Conservation (phyloP, 2,888 invertebrate species). For the Adelphocoris suturalis region DNA sequence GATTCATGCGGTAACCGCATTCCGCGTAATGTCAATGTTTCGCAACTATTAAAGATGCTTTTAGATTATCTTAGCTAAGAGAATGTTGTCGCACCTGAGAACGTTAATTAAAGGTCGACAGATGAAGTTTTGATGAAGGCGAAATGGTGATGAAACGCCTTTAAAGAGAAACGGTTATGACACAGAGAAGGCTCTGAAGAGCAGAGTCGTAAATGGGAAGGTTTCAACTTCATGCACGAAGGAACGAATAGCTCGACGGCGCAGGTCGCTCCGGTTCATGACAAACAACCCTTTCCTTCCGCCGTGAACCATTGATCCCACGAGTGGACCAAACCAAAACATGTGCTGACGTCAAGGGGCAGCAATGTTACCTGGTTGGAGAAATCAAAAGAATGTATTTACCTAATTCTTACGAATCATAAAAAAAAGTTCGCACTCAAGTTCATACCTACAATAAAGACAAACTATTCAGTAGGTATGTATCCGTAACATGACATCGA, state of each 20-base stretch:
- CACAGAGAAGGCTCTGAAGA: neutral
- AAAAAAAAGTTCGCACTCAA: too few species aligned
- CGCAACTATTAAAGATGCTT: too few species aligned
- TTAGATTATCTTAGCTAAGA: too few species aligned
- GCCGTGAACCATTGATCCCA: constrained; percentile 8
- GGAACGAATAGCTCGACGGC: neutral
- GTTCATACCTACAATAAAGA: too few species aligned
- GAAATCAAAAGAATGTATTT: too few species aligned
- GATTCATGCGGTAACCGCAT: too few species aligned
- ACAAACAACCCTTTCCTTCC: constrained; percentile 17
- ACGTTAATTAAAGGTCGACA: constrained; percentile 39
- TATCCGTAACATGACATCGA: too few species aligned
- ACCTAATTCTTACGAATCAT: too few species aligned
- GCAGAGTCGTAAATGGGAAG: constrained; percentile 18
- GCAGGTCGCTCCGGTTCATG: constrained; percentile 12
- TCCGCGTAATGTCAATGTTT: too few species aligned
- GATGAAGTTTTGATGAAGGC: neutral
- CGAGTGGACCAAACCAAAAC: neutral
- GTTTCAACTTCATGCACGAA: neutral
- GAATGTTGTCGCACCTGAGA: neutral
- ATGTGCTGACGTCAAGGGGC: too few species aligned
- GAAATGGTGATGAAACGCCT: constrained; percentile 18
- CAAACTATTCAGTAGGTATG: too few species aligned
- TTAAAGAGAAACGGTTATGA: neutral
- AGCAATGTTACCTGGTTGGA: too few species aligned